Percentiles rank a stretch among this genome's conserved stretches.
These are phyloP conservation scores for Crossaster papposus DNA, from an alignment of 53 echinoderm and acorn worm genomes.

Conservation along the genomic window DNA sequence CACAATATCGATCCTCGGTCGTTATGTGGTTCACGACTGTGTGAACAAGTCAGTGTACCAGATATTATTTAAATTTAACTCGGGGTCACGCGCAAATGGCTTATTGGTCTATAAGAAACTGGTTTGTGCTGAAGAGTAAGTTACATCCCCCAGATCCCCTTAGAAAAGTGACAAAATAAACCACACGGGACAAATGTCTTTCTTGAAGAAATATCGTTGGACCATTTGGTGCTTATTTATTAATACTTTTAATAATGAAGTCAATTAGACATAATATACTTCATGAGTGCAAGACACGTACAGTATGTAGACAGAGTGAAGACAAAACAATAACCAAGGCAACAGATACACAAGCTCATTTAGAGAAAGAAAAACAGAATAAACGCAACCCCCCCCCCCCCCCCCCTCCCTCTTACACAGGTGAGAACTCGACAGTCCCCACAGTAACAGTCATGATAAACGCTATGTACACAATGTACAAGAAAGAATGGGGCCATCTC, in stretches of 20 bases:
- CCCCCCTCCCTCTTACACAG: constrained; percentile 1
- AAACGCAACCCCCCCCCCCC: background rate
- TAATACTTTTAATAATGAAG: constrained; percentile 53
- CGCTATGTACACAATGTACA: constrained; percentile 62
- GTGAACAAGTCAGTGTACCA: too few relatives aligned
- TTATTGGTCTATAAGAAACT: too few relatives aligned
- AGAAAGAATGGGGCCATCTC: constrained; percentile 13
- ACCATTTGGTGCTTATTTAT: constrained; percentile 63
- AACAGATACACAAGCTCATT: background rate
- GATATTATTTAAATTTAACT: too few relatives aligned
- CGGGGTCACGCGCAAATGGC: too few relatives aligned
- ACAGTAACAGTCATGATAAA: constrained; percentile 14
- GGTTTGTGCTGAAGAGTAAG: too few relatives aligned
- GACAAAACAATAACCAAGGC: background rate
- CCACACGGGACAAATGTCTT: background rate
- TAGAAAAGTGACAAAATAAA: background rate
- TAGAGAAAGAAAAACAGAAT: constrained; percentile 3
- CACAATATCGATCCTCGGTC: too few relatives aligned
- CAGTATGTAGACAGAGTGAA: constrained; percentile 50
- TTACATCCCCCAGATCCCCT: too few relatives aligned
- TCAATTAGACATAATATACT: constrained; percentile 55
- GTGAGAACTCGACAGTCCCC: constrained; percentile 42
- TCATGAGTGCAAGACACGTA: constrained; percentile 60
- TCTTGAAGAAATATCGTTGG: constrained; percentile 65
- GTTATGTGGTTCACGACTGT: too few relatives aligned